phyloP scores from a whole-genome alignment of 2,888 invertebrate genomes.

The Ectemnius lituratus region DNA sequence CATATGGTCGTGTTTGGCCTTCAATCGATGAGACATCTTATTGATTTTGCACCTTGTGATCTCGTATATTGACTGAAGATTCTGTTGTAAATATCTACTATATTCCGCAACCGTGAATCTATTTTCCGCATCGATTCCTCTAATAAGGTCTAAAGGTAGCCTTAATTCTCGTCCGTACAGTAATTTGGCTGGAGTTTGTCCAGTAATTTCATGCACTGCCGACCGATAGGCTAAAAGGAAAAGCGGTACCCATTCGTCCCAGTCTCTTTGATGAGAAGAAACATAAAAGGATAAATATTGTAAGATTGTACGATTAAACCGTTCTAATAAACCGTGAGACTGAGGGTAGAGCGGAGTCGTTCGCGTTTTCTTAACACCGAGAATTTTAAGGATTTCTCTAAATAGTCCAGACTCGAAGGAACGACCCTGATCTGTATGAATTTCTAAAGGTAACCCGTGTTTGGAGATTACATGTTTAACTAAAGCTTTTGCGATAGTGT shows the following conservation, averaged over 20 bases:
- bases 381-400: neutral
- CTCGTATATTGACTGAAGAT: too few relatives aligned
- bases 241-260: constrained; percentile 34
- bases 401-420: constrained; percentile 1
- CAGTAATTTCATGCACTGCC: constrained; percentile 25
- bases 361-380: neutral
- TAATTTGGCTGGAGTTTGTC: neutral
- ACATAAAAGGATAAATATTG: too few relatives aligned
- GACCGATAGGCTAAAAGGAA: constrained; percentile 36
- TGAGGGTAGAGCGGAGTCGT: constrained; percentile 8
- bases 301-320: too few relatives aligned
- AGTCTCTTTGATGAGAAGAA: constrained; percentile 9
- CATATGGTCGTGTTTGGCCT: too few relatives aligned
- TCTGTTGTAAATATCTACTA: too few relatives aligned
- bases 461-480: neutral
- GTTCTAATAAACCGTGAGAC: neutral
- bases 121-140: neutral
- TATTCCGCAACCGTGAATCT: too few relatives aligned
- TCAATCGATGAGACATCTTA: too few relatives aligned
- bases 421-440: neutral
- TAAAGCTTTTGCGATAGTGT: neutral
- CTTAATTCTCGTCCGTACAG: neutral
- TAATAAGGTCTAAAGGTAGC: neutral
- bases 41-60: too few relatives aligned
- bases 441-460: neutral